Conservation (phyloP, 2,113 vertebrate species). For the Cyprinodon variegatus region DNA sequence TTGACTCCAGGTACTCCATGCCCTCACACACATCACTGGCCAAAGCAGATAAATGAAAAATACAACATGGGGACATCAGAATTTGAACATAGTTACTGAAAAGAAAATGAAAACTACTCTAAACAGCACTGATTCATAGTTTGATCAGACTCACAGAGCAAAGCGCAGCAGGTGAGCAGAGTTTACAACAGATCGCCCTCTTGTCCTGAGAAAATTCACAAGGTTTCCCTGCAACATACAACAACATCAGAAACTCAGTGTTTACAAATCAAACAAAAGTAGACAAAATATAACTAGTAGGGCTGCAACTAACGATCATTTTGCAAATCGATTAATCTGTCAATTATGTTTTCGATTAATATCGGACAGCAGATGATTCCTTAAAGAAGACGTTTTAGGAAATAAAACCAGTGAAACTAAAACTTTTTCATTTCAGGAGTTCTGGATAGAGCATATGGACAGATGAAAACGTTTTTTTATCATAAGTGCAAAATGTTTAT, state of each 20-base stretch:
- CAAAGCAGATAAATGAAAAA: constrained; percentile 8
- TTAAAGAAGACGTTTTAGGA: too few relatives aligned
- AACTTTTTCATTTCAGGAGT: too few relatives aligned
- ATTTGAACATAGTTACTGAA: not conserved
- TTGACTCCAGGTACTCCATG: constrained; percentile 93
- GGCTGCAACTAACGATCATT: too few relatives aligned
- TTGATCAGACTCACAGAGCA: constrained; percentile 82
- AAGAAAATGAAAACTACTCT: not conserved
- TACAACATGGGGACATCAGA: not conserved
- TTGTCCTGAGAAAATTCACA: constrained; percentile 87
- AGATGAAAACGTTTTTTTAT: too few relatives aligned
- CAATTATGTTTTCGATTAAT: too few relatives aligned
- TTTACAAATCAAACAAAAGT: not conserved
- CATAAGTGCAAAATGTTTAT: too few relatives aligned
- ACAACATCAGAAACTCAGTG: not conserved
- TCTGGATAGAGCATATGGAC: too few relatives aligned
- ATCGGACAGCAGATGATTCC: too few relatives aligned
- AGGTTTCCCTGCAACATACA: constrained; percentile 85
- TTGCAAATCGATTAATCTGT: too few relatives aligned
- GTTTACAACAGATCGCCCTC: constrained; percentile 81
- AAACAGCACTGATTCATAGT: not conserved
- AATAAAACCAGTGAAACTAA: too few relatives aligned
- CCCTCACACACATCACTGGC: constrained; percentile 89
- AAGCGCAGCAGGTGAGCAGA: constrained; percentile 84
- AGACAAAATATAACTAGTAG: not conserved